Evolutionary conservation across 2,113 vertebrate species (phyloP), one percentile per base, ranked within the genome.

Genomic region (Eulacestoma nigropectus): DNA sequence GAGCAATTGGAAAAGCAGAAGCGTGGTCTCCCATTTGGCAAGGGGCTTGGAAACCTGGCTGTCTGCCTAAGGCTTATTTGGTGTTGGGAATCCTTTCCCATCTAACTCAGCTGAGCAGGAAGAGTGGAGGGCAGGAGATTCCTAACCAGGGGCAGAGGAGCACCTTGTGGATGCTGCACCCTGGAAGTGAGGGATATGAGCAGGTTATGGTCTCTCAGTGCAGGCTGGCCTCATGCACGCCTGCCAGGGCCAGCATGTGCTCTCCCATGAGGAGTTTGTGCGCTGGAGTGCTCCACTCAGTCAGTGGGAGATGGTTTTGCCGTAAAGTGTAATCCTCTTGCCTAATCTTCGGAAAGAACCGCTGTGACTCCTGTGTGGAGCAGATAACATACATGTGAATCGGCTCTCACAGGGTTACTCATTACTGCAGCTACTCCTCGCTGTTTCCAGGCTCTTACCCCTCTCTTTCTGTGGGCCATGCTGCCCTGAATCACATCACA

Each of bases 31-130:
- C 69, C 70, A 77, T 76, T 91, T 3, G 3, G 87, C 90, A 79
- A 91, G 84, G 62, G 65, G 44, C 74, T 91, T 72, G 92, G 84
- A 87, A 91, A 68, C 32, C 57, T 87, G 84, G 65, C 84, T 68
- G 44, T 15, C 62, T 75, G 91, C 93, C 93, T 62, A 2, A 21
- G 49, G 78, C 77, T 69, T 33, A 2, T 37, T 68, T 72, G 76
- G 29, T 5, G 1, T 14, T 87, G 87, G 65, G 77, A 96, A 79
- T 84, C 80, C 62, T 79, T 94, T 91, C 89, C 65, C 74, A 52
- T 33, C 65, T 21, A 13, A 33, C 32, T 47, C 44, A 35, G 60
- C n/a, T 62, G 80, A 74, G 69, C 76, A 52, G 87, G 41, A 65
- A 18, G n/a, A 68, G 44, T 1, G 3, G 47, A 81, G 69, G 26